Evolutionary conservation across 1,140 invertebrate species (phyloP).

Genomic region (Drosophila truncata): DNA sequence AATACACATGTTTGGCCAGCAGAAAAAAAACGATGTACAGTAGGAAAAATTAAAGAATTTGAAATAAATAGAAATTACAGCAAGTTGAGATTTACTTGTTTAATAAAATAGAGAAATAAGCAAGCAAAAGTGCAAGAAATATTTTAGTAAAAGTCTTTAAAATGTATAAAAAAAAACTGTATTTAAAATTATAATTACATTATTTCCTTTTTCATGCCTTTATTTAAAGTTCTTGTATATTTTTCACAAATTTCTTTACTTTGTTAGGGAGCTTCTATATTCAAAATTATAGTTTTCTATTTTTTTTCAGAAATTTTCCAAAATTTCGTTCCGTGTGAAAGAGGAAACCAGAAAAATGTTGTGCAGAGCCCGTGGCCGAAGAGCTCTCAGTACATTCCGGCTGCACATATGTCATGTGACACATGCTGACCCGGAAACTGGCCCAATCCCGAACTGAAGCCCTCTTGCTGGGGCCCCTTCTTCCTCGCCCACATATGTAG

Average conservation of each 20-base stretch:
- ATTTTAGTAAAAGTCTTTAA: not conserved
- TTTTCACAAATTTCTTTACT: not conserved
- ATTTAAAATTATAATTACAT: not conserved
- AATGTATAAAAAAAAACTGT: not conserved
- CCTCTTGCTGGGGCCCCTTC: not conserved
- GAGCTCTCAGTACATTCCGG: slow-evolving; percentile 42
- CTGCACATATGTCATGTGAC: slow-evolving; percentile 74
- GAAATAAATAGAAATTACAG: not conserved
- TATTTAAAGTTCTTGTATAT: not conserved
- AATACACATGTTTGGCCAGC: slow-evolving; percentile 65
- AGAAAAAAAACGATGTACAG: slow-evolving; percentile 12
- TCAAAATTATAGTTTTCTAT: fast-evolving
- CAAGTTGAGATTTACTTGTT: not conserved
- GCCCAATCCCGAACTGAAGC: slow-evolving; percentile 20
- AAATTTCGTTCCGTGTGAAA: not conserved
- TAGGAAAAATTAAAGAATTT: not conserved
- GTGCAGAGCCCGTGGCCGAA: slow-evolving; percentile 14
- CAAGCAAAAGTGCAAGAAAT: not conserved
- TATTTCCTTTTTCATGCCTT: not conserved
- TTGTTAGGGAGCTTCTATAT: not conserved
- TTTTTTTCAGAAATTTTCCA: not conserved
- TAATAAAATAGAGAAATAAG: no score
- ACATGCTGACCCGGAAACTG: slow-evolving; percentile 61
- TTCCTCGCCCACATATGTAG: slow-evolving; percentile 5
- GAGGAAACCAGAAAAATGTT: slow-evolving; percentile 19